phyloP scores from a whole-genome alignment of 2,888 invertebrate genomes.

The Hololepta plana region DNA sequence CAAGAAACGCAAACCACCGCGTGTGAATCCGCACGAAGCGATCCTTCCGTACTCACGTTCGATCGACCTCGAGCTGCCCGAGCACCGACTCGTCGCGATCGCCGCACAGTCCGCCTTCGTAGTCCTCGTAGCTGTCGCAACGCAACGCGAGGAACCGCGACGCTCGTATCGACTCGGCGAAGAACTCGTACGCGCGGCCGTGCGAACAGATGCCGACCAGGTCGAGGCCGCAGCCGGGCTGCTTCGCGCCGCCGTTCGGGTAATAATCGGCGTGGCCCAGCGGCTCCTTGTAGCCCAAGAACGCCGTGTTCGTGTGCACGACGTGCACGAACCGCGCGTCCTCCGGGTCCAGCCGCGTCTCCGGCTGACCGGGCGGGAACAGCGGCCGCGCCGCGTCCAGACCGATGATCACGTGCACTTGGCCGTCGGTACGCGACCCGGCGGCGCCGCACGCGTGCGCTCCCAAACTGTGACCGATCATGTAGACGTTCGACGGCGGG shows the following conservation, averaged over 20 bases:
- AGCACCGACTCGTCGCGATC: slow-evolving; percentile 10
- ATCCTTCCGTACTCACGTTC: slow-evolving; percentile 38
- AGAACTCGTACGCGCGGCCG: slow-evolving; percentile 24
- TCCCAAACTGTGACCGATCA: slow-evolving; percentile 18
- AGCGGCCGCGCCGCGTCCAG: slow-evolving; percentile 22
- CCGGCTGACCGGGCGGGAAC: slow-evolving; percentile 32
- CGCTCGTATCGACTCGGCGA: slow-evolving; percentile 24
- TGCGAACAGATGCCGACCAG: slow-evolving; percentile 26
- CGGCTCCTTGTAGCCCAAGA: slow-evolving; percentile 13
- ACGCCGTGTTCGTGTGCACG: slow-evolving; percentile 18
- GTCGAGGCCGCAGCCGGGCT: slow-evolving; percentile 22
- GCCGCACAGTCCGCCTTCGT: slow-evolving; percentile 11
- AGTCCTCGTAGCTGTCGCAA: slow-evolving; percentile 12
- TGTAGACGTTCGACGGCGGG: slow-evolving; percentile 3
- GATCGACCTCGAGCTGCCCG: slow-evolving; percentile 11
- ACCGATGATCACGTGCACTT: slow-evolving; percentile 18
- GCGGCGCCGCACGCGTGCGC: slow-evolving; percentile 20
- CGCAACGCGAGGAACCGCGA: slow-evolving; percentile 16
- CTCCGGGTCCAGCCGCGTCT: slow-evolving; percentile 17
- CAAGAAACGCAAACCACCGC: slow-evolving; percentile 5
- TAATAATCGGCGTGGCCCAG: slow-evolving; percentile 22
- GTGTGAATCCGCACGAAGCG: no score
- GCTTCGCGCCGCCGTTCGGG: slow-evolving; percentile 21
- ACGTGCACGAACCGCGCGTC: slow-evolving; percentile 22
- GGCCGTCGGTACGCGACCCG: slow-evolving; percentile 12